Conservation (phyloP, 2,888 invertebrate genomes). For the Ashinkailepas kermadecensis region DNA sequence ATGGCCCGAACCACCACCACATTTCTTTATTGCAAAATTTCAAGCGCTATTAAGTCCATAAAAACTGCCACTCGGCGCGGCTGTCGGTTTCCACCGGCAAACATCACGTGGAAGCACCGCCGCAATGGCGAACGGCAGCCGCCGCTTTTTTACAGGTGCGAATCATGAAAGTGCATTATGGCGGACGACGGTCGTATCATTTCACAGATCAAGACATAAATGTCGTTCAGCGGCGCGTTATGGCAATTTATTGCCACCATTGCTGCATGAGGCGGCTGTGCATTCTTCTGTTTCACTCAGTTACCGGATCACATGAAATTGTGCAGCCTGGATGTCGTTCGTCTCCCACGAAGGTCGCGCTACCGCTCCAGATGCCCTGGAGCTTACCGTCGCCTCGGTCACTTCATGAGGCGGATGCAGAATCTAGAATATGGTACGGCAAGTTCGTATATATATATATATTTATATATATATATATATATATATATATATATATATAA, state of each 20-base stretch:
- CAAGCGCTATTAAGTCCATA: background rate
- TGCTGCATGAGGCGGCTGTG: background rate
- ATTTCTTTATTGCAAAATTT: background rate
- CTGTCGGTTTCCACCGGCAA: background rate
- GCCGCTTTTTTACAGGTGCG: background rate
- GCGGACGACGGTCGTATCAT: background rate
- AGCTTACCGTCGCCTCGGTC: too few species aligned
- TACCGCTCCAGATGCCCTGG: too few species aligned
- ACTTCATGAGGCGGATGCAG: too few species aligned
- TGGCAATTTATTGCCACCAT: background rate
- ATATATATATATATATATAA: too few species aligned
- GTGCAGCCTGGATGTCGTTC: too few species aligned
- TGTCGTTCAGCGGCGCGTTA: background rate
- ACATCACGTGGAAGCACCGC: background rate
- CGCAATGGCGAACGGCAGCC: background rate
- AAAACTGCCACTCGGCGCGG: background rate
- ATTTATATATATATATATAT: too few species aligned
- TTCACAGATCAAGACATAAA: background rate
- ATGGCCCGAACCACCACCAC: background rate
- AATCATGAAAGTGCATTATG: background rate
- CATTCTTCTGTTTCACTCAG: background rate
- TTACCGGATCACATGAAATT: too few species aligned
- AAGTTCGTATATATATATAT: too few species aligned
- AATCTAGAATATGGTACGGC: too few species aligned
- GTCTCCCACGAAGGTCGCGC: too few species aligned